A percentile compares a stretch with the other conserved stretches of the same genome.
These are phyloP conservation scores for Trimorus sp. DNA, from an alignment of 2,888 invertebrate species.

Conservation along the genomic window DNA sequence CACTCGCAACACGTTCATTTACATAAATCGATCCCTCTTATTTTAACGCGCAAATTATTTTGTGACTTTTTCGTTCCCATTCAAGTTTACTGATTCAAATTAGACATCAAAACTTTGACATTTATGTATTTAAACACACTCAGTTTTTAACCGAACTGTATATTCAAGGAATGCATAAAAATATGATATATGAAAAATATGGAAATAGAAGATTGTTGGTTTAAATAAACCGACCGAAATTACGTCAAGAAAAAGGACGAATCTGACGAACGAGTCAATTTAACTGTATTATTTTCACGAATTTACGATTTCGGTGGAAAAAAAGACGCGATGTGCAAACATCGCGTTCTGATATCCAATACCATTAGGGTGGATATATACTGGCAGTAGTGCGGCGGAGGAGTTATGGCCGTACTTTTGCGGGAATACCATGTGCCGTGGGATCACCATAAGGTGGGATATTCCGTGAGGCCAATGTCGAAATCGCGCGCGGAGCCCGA, in stretches of 20 bases:
- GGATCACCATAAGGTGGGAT: slow-evolving; percentile 82
- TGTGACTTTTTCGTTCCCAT: too few relatives aligned
- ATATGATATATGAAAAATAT: too few relatives aligned
- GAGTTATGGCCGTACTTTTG: slow-evolving; percentile 77
- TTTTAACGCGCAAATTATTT: neutral
- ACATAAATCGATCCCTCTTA: slow-evolving; percentile 18
- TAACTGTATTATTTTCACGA: slow-evolving; percentile 50
- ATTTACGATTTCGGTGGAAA: slow-evolving; percentile 48
- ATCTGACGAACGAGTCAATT: slow-evolving; percentile 4
- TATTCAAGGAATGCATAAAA: too few relatives aligned
- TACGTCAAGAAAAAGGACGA: neutral
- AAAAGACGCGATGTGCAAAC: slow-evolving; percentile 47
- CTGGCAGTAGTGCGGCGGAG: slow-evolving; percentile 72
- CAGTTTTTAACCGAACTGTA: too few relatives aligned
- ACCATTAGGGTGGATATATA: slow-evolving; percentile 73
- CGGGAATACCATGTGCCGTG: slow-evolving; percentile 75
- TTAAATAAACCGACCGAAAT: too few relatives aligned
- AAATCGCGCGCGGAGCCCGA: slow-evolving; percentile 69
- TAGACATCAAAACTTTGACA: too few relatives aligned
- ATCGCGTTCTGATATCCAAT: slow-evolving; percentile 74
- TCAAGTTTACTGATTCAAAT: too few relatives aligned
- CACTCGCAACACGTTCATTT: slow-evolving; percentile 39
- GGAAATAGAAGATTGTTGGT: too few relatives aligned
- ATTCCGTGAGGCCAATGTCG: slow-evolving; percentile 76
- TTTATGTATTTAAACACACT: too few relatives aligned